A percentile compares a stretch with the other conserved stretches of the same genome.
Conservation (phyloP, 2,888 invertebrate genomes). For the Tribolium freemani region DNA sequence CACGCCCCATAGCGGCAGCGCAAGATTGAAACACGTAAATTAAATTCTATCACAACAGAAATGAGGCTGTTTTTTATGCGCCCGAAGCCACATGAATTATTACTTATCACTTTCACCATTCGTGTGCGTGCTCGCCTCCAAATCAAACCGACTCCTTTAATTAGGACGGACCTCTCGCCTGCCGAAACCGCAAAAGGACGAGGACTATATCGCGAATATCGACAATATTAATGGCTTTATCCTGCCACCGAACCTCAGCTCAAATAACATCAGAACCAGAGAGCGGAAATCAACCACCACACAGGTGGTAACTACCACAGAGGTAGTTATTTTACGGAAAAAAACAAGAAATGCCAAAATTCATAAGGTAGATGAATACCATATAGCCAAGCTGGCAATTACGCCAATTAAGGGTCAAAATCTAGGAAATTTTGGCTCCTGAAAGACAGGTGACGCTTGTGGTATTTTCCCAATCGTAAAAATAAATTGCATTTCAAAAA, state of each 20-base stretch:
- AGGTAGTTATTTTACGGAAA: background rate
- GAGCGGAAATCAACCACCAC: background rate
- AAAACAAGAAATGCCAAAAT: too few relatives aligned
- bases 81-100: slow-evolving; percentile 56
- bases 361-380: too few relatives aligned
- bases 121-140: slow-evolving; percentile 55
- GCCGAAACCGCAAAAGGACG: background rate
- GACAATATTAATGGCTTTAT: slow-evolving; percentile 30
- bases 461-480: too few relatives aligned
- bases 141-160: slow-evolving; percentile 47
- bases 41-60: slow-evolving; percentile 65
- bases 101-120: slow-evolving; percentile 64
- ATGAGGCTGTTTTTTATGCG: slow-evolving; percentile 51
- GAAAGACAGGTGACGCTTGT: too few relatives aligned
- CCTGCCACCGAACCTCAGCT: slow-evolving; percentile 3
- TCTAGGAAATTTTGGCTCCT: too few relatives aligned
- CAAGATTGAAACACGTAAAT: slow-evolving; percentile 67
- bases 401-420: too few relatives aligned
- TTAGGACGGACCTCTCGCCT: slow-evolving; percentile 37
- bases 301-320: background rate
- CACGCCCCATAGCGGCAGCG: slow-evolving; percentile 56
- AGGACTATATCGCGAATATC: background rate
- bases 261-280: background rate
- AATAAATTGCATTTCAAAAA: too few relatives aligned
- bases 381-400: too few relatives aligned